Base-by-base conservation (phyloP, 2,797 vertebrate species). In the Cyprinodon diabolis region DNA sequence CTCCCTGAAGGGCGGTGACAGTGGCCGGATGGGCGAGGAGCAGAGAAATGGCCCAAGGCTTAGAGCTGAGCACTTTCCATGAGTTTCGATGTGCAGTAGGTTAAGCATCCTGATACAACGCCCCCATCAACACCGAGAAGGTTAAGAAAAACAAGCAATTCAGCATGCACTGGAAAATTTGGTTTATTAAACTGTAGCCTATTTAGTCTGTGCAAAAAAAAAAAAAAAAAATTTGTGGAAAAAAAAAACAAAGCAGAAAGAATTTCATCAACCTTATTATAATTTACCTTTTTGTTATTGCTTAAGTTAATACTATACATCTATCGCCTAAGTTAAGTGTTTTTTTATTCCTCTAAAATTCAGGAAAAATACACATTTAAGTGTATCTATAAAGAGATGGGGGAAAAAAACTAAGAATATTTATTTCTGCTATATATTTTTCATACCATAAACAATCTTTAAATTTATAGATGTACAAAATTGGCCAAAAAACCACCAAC, bases 1-100 rank as follows among this genome's bases (percentile, higher is more conserved):
- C 90, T 91, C 83, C 83, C 75, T 82, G 72, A 91, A 88, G 86
- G 80, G 84, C 87, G 90, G 86, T 80, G 89, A 89, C 90, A 90
- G 79, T 62, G 81, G 84, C 76, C 57, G 81, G 84, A 84, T 82
- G 82, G 86, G 87, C 73, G 68, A 78, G 30, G 77, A 76, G 75
- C 68, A 77, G 71, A 87, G 83, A 84, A 78, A 83, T 83, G 77
- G 80, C 56, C 70, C 52, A 1, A 69, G 73, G 85, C 62, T 21
- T 55, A 47, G 69, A 81, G 68, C 63, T 40, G 51, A 73, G 52
- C 6, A 4, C 49, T 73, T 19, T 48, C 58, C 58, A 63, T 66
- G 66, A 69, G 56, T 54, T 62, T 66, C 30, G 66, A 78, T 49
- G 68, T 21, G 80, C 40, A 66, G 76, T 10, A 37, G n/a, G 54